These are phyloP conservation scores for Furcifer pardalis DNA, from an alignment of 2,797 vertebrate species.

Conservation along the genomic window DNA sequence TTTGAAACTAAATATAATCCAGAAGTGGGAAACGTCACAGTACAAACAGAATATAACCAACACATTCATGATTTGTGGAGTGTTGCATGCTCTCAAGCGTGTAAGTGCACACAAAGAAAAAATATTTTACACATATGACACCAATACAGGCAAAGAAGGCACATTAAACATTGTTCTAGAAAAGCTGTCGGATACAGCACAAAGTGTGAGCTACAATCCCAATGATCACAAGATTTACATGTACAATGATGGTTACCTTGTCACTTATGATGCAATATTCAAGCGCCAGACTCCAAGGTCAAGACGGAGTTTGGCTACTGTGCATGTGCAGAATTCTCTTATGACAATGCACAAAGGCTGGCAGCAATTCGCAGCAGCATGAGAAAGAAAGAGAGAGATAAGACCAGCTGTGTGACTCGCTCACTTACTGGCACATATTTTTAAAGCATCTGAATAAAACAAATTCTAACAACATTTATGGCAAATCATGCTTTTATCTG, in stretches of 20 bases:
- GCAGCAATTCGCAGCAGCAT: background rate
- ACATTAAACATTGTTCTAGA: conserved; percentile 47
- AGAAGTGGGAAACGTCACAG: conserved; percentile 59
- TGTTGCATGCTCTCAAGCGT: conserved; percentile 56
- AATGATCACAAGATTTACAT: conserved; percentile 65
- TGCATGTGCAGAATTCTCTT: background rate
- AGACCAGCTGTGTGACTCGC: background rate
- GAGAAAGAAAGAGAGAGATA: background rate
- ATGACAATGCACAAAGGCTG: background rate
- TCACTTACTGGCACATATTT: background rate
- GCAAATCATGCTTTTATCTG: background rate
- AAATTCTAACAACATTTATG: background rate
- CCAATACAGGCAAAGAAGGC: conserved; percentile 35
- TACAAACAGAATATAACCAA: conserved; percentile 54
- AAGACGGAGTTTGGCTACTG: background rate
- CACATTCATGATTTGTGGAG: conserved; percentile 66
- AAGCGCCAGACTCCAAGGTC: background rate
- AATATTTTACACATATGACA: conserved; percentile 67
- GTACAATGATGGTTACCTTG: conserved; percentile 63
- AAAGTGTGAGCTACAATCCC: conserved; percentile 64
- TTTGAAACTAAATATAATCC: conserved; percentile 43
- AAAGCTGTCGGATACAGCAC: conserved; percentile 59
- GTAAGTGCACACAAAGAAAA: conserved; percentile 54
- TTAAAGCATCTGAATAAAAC: background rate
- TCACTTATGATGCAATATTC: conserved; percentile 63